Evolutionary conservation across 2,888 invertebrate species (phyloP).

Genomic region (Endotricha flammealis): DNA sequence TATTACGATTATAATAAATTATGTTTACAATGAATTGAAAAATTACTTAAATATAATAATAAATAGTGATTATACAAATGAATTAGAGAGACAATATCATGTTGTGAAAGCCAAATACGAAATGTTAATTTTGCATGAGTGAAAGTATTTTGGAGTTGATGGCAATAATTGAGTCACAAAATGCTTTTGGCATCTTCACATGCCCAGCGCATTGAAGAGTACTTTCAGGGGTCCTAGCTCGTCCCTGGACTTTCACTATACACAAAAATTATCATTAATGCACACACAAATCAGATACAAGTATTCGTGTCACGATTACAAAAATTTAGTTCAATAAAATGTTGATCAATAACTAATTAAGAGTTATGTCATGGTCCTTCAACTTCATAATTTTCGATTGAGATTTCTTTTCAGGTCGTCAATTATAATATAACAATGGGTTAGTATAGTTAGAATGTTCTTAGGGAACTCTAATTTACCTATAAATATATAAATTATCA

Average conservation of each 20-base stretch:
- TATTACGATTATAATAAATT: conserved; percentile 74
- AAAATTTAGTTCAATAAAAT: conserved; percentile 61
- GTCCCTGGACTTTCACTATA: conserved; percentile 49
- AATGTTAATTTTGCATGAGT: conserved; percentile 1
- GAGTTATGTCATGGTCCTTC: conserved; percentile 61
- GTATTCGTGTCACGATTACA: conserved; percentile 51
- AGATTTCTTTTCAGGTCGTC: conserved; percentile 34
- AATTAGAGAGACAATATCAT: conserved; percentile 74
- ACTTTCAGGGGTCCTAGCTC: not conserved
- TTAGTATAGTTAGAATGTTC: conserved; percentile 1
- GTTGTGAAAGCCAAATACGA: conserved; percentile 52
- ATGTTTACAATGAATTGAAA: conserved; percentile 67
- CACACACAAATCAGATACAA: conserved; percentile 44
- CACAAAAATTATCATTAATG: conserved; percentile 45
- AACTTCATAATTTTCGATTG: conserved; percentile 53
- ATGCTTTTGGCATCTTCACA: conserved; percentile 13
- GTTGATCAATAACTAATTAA: conserved; percentile 69
- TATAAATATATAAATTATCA: conserved; percentile 9
- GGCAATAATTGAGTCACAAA: not conserved
- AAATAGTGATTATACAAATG: conserved; percentile 74
- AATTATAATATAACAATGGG: conserved; percentile 6
- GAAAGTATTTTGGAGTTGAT: conserved; percentile 4
- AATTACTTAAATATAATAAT: conserved; percentile 75
- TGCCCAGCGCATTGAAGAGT: too few species aligned
- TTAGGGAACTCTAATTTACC: conserved; percentile 8